These are phyloP conservation scores for Coleophora flavipennella DNA, from an alignment of 2,888 invertebrate species.

Conservation along the genomic window DNA sequence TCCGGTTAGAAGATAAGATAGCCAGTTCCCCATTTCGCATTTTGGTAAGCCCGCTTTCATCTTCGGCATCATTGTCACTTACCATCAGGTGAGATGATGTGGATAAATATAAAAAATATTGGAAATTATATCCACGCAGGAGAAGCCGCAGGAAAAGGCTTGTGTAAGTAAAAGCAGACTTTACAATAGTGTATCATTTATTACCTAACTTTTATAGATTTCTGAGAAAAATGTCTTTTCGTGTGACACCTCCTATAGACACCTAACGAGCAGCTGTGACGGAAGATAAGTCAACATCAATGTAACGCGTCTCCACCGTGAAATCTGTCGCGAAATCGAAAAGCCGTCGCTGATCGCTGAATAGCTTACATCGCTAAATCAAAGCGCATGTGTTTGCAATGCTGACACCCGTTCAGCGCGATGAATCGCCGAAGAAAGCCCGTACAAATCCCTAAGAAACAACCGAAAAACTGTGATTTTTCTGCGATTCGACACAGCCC, in stretches of 20 bases:
- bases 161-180: too few species aligned
- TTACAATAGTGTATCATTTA: constrained; percentile 1
- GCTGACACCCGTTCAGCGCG: constrained; percentile 65
- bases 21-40: too few species aligned
- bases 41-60: too few species aligned
- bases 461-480: constrained; percentile 74
- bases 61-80: too few species aligned
- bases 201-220: constrained; percentile 6
- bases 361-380: constrained; percentile 49
- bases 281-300: constrained; percentile 72
- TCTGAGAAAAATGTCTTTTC: constrained; percentile 7
- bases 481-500: constrained; percentile 65
- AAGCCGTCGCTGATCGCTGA: constrained; percentile 54
- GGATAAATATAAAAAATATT: too few species aligned
- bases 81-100: too few species aligned
- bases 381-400: constrained; percentile 68
- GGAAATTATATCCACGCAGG: too few species aligned
- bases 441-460: constrained; percentile 72
- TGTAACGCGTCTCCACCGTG: constrained; percentile 64
- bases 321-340: constrained; percentile 66
- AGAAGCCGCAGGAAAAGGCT: too few species aligned
- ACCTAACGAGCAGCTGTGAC: constrained; percentile 66
- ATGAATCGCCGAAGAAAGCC: constrained; percentile 69
- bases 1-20: too few species aligned
- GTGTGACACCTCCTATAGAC: constrained; percentile 25